phyloP scores from a whole-genome alignment of 2,888 invertebrate genomes.

The Tricholauxania praeusta region DNA sequence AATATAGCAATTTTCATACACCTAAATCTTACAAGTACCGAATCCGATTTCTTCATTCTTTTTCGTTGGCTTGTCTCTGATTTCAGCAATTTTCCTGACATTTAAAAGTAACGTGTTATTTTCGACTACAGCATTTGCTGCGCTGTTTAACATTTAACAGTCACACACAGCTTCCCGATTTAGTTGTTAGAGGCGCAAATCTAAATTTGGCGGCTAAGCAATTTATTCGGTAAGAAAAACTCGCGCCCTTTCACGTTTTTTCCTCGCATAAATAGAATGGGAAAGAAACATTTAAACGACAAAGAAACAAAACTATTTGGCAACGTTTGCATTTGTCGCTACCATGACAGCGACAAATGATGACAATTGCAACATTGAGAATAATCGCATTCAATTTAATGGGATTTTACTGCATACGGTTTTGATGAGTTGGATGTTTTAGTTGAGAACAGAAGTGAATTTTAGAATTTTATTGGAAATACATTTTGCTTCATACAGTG shows the following conservation, averaged over 20 bases:
- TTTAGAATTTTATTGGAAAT: too few relatives aligned
- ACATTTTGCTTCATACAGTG: too few relatives aligned
- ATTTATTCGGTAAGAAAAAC: background rate
- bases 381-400: background rate
- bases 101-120: constrained; percentile 15
- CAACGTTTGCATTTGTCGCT: too few relatives aligned
- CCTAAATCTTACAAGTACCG: background rate
- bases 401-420: too few relatives aligned
- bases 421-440: too few relatives aligned
- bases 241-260: constrained; percentile 17
- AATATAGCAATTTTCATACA: background rate
- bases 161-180: background rate
- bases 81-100: constrained; percentile 19
- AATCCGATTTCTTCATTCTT: constrained; percentile 6
- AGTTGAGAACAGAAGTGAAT: too few relatives aligned
- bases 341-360: background rate
- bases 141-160: constrained; percentile 7
- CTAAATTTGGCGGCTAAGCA: background rate
- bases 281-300: background rate
- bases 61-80: background rate
- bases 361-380: background rate
- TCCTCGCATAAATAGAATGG: background rate
- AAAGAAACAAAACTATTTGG: too few relatives aligned
- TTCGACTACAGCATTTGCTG: background rate
- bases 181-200: background rate